Evolutionary conservation across 23 tunicate genomes (phyloP).

Genomic region (Halocynthia aurantium): DNA sequence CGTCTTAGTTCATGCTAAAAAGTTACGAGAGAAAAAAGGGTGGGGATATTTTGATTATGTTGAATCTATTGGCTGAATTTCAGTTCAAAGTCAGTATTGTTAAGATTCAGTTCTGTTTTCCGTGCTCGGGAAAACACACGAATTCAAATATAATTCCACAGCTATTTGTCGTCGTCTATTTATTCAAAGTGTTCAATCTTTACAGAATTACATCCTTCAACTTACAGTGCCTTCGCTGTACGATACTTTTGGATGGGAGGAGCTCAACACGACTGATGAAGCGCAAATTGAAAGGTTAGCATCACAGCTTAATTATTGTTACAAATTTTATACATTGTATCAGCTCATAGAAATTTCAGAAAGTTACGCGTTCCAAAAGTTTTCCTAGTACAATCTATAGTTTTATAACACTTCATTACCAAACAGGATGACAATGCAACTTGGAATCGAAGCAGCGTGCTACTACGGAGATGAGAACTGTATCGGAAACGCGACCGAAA

Average conservation of each 20-base stretch:
- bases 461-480: conserved; percentile 48
- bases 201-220: conserved; percentile 29
- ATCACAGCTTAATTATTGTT: too few relatives aligned
- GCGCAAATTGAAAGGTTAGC: conserved; percentile 28
- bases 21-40: too few relatives aligned
- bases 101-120: background rate
- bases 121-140: background rate
- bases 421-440: conserved; percentile 38
- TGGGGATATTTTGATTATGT: too few relatives aligned
- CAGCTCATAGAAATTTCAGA: too few relatives aligned
- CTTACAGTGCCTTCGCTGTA: conserved; percentile 44
- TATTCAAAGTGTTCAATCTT: background rate
- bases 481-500: conserved; percentile 19
- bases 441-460: conserved; percentile 51
- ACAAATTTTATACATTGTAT: too few relatives aligned
- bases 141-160: background rate
- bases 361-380: too few relatives aligned
- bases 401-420: too few relatives aligned
- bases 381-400: too few relatives aligned
- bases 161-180: too few relatives aligned
- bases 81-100: too few relatives aligned
- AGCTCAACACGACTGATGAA: conserved; percentile 29
- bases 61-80: too few relatives aligned
- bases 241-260: conserved; percentile 52
- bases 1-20: too few relatives aligned